Percentiles rank a stretch among this genome's conserved stretches.
Evolutionary conservation across 2,113 vertebrate genomes (phyloP).

Genomic region (Pampusana beccarii): DNA sequence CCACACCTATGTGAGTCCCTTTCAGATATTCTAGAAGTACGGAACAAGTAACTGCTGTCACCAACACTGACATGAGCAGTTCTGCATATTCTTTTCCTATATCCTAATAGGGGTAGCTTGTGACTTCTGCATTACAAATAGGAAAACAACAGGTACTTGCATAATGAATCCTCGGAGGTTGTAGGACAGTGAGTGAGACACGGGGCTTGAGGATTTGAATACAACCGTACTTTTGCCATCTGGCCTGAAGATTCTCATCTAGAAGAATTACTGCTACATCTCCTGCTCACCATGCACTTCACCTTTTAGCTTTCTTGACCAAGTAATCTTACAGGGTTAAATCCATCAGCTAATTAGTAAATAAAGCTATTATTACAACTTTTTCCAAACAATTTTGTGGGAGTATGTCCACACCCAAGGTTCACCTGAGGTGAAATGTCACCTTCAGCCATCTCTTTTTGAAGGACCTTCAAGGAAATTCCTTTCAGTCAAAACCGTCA

Average conservation of each 20-base stretch:
- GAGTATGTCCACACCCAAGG: background rate
- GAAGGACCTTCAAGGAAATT: background rate
- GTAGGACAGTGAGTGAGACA: background rate
- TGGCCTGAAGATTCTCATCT: background rate
- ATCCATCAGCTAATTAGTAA: background rate
- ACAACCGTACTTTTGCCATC: background rate
- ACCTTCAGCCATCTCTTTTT: background rate
- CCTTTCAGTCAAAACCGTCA: background rate
- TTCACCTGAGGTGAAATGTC: background rate
- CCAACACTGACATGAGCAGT: rapidly evolving
- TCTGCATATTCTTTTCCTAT: background rate
- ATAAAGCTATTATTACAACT: background rate
- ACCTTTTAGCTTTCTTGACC: background rate
- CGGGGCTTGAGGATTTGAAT: background rate
- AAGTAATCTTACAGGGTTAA: background rate
- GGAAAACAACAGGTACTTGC: background rate
- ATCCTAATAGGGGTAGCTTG: background rate
- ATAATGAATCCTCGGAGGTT: background rate
- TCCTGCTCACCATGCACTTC: background rate
- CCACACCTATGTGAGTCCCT: background rate
- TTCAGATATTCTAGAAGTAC: background rate
- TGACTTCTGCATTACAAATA: background rate
- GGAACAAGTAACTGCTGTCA: background rate
- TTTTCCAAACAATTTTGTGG: background rate
- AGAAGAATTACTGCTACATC: background rate